Conservation (phyloP, 2,888 invertebrate genomes). For the Ramazzottius varieornatus region DNA sequence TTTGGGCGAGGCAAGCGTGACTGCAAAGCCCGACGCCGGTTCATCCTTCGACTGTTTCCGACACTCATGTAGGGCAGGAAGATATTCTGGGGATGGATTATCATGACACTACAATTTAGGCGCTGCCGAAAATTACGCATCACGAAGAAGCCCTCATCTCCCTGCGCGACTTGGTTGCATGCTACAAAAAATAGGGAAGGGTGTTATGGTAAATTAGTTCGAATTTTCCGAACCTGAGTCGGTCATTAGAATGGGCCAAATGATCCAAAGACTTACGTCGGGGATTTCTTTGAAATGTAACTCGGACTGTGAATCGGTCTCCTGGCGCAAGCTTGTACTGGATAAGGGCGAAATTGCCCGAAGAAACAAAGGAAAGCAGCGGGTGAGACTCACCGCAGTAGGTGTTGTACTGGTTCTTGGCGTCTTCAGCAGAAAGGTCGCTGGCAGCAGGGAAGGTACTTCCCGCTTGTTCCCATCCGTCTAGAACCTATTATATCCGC, state of each 20-base stretch:
- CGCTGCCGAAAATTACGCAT: not conserved
- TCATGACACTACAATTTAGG: not conserved
- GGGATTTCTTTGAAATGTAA: not conserved
- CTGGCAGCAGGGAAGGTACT: not conserved
- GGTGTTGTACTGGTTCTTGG: not conserved
- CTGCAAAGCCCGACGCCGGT: not conserved
- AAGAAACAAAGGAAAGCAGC: not conserved
- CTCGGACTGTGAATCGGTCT: not conserved
- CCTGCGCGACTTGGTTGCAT: not conserved
- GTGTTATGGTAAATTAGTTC: not conserved
- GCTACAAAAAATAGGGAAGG: not conserved
- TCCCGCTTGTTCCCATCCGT: not conserved
- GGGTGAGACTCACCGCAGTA: not conserved
- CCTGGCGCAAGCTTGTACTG: not conserved
- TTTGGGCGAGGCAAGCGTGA: no score
- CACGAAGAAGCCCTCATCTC: not conserved
- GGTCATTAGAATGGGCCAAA: no score
- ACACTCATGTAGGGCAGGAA: not conserved
- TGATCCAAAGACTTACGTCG: not conserved
- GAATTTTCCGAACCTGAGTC: no score
- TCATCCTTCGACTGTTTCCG: not conserved
- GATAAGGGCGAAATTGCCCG: not conserved
- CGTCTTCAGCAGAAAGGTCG: not conserved
- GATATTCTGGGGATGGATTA: not conserved
- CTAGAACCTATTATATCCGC: not conserved